phyloP scores from a whole-genome alignment of 2,797 vertebrate genomes.

The Enteromius paludinosus region DNA sequence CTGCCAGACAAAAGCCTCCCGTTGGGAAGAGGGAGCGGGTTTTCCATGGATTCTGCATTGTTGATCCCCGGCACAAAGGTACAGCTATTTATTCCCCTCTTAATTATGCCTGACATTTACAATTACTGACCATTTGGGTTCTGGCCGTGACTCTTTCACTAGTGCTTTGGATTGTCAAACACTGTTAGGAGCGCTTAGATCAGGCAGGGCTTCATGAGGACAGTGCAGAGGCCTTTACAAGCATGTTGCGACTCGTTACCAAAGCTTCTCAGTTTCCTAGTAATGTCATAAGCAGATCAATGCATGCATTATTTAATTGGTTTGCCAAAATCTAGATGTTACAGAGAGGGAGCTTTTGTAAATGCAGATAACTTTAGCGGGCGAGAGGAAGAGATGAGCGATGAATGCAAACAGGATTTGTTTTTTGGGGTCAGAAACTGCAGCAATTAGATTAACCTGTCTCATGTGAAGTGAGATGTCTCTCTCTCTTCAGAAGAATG shows the following conservation, averaged over 20 bases:
- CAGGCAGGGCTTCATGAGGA: slow-evolving; percentile 70
- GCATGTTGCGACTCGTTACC: slow-evolving; percentile 57
- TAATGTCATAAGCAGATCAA: slow-evolving; percentile 66
- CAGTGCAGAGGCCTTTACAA: slow-evolving; percentile 64
- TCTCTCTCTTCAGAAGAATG: slow-evolving; percentile 32
- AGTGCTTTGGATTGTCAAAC: slow-evolving; percentile 83
- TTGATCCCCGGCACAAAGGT: slow-evolving; percentile 67
- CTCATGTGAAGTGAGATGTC: slow-evolving; percentile 49
- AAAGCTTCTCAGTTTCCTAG: slow-evolving; percentile 66
- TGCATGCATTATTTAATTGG: neutral
- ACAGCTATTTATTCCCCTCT: slow-evolving; percentile 78
- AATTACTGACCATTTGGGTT: slow-evolving; percentile 81
- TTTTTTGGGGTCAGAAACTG: slow-evolving; percentile 21
- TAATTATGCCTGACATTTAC: slow-evolving; percentile 85
- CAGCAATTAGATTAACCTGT: slow-evolving; percentile 39
- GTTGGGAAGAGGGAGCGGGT: slow-evolving; percentile 52
- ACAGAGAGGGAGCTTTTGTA: neutral
- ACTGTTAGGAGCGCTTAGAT: slow-evolving; percentile 77
- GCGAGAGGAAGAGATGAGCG: neutral
- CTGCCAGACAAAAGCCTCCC: slow-evolving; percentile 57
- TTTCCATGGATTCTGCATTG: slow-evolving; percentile 54
- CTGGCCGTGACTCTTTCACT: slow-evolving; percentile 77
- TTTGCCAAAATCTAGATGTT: slow-evolving; percentile 12
- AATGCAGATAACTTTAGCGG: slow-evolving; percentile 11
- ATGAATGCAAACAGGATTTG: slow-evolving; percentile 11